These are phyloP conservation scores for Nothobranchius furzeri DNA, from an alignment of 2,113 vertebrate species.

Conservation along the genomic window DNA sequence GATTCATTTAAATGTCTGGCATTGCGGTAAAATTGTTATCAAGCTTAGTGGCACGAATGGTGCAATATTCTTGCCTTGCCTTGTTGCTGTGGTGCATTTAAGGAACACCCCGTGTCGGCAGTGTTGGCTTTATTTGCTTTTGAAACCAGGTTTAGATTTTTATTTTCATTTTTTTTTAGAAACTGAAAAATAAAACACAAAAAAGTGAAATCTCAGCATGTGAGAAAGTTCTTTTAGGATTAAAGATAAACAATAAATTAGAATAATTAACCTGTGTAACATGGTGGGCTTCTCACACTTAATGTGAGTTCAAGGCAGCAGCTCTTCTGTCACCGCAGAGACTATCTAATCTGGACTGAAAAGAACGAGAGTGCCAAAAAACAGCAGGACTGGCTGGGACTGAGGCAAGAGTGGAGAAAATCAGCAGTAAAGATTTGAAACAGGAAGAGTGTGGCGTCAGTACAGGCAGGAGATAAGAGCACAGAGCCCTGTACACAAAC, in stretches of 20 bases:
- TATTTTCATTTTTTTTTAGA: no score
- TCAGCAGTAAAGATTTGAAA: conserved; percentile 93
- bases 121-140: no score
- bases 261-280: conserved; percentile 11
- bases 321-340: conserved; percentile 60
- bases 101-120: no score
- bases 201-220: neutral
- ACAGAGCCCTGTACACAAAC: conserved; percentile 87
- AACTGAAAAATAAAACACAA: neutral
- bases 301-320: conserved; percentile 37
- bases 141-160: neutral
- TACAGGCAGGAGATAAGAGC: conserved; percentile 88
- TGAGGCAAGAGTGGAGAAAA: conserved; percentile 84
- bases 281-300: conserved; percentile 43
- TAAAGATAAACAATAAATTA: conserved; percentile 26
- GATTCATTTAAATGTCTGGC: no score
- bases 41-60: no score
- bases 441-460: conserved; percentile 97
- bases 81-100: no score
- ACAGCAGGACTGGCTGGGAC: conserved; percentile 74
- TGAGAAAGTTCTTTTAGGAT: neutral
- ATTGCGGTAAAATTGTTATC: no score
- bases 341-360: conserved; percentile 75
- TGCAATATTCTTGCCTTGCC: no score
- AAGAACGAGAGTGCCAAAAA: conserved; percentile 70